Evolutionary conservation across 2,888 invertebrate species (phyloP).

Genomic region (Pterostichus madidus): DNA sequence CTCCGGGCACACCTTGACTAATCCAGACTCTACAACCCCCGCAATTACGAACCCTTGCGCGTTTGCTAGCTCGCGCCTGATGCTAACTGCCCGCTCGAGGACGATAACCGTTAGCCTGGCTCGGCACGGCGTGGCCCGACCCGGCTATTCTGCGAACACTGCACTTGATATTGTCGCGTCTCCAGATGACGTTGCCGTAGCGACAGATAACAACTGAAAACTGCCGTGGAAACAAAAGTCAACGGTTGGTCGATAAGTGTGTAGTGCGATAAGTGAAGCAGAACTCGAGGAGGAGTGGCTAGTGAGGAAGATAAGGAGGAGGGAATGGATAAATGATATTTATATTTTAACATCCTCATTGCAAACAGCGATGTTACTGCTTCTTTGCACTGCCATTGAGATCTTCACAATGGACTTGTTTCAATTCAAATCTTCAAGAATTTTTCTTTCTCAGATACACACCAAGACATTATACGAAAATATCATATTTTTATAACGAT

Average conservation of each 20-base stretch:
- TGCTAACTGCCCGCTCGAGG: conserved; percentile 51
- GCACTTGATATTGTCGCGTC: too few species aligned
- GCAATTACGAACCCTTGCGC: conserved; percentile 14
- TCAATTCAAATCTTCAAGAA: too few species aligned
- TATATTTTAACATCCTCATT: background rate
- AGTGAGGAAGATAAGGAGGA: background rate
- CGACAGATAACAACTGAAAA: conserved; percentile 59
- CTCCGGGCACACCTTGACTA: too few species aligned
- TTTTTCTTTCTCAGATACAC: too few species aligned
- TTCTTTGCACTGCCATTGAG: too few species aligned
- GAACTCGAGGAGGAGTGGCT: background rate
- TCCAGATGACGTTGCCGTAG: too few species aligned
- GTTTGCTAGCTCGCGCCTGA: conserved; percentile 28
- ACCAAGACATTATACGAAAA: too few species aligned
- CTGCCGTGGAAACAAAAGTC: conserved; percentile 56
- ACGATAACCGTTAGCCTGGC: conserved; percentile 56
- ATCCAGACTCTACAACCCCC: background rate
- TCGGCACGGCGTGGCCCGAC: background rate
- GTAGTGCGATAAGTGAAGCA: conserved; percentile 2
- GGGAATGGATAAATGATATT: background rate
- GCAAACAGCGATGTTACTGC: too few species aligned
- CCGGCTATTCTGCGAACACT: too few species aligned
- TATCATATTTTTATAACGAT: too few species aligned
- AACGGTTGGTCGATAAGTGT: background rate
- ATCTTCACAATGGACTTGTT: too few species aligned